Evolutionary conservation across 2,113 vertebrate genomes (phyloP), one percentile per base, ranked within the genome.

Genomic region (Poeciliopsis turrubarensis): DNA sequence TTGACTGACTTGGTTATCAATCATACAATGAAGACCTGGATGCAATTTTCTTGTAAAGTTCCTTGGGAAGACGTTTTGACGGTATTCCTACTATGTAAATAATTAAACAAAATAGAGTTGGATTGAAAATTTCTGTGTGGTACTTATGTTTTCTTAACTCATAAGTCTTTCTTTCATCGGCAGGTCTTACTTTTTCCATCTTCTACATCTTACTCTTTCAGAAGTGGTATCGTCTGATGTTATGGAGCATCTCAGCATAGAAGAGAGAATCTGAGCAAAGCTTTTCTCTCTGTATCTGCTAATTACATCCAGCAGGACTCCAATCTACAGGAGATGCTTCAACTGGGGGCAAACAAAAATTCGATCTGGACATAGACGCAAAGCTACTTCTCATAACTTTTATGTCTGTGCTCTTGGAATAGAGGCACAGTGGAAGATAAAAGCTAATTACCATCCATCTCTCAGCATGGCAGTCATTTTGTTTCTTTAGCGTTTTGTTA

Each of bases 291-390:
- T 81, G 80, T 81, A 80, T 82, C 86, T n/a, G 11, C 77, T 79
- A 87, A 89, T 87, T 85, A 67, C 89, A 90, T 83, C 71, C 31
- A 71, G 69, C 60, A 62, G 15, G 72, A 80, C 87, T 84, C 68
- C 72, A 72, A 80, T 87, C 70, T 85, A 69, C 70, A 22, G 6
- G 17, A 54, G 71, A 63, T 61, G 73, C 76, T 83, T 86, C 32
- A 72, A 71, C 71, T 68, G 17, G 69, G 82, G 66, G 65, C 72
- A 78, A 78, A 84, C 64, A 41, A 63, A 82, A 86, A 89, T 85
- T 80, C 41, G 68, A 82, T 72, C 70, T 2, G 19, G 78, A 84
- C 78, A 68, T 68, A 67, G 44, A 39, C 65, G n/a, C 68, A 68
- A 41, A 34, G 39, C 19, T 27, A 64, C 70, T 66, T 80, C 72